Conservation (phyloP, 2,888 invertebrate genomes). For the Anthophora plumipes region DNA sequence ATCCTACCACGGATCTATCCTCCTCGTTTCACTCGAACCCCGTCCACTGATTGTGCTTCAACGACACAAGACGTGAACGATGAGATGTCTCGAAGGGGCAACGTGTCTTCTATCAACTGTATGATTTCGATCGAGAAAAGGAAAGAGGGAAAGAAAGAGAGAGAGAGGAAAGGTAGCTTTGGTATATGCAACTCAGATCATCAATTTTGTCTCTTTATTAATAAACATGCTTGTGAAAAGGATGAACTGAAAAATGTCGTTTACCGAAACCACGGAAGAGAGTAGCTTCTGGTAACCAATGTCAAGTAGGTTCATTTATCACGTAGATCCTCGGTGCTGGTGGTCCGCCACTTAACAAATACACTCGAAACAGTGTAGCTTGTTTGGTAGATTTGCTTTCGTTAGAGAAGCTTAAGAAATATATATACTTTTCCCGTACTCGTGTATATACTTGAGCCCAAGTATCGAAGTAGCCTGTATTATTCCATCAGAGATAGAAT, state of each 20-base stretch:
- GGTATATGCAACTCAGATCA: not conserved
- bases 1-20: constrained; percentile 70
- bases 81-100: constrained; percentile 4
- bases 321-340: constrained; percentile 38
- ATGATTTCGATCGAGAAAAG: too few species aligned
- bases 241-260: constrained; percentile 9
- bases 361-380: constrained; percentile 31
- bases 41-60: constrained; percentile 42
- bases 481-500: not conserved
- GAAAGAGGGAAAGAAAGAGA: too few species aligned
- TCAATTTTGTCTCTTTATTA: not conserved
- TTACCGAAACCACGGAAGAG: not conserved
- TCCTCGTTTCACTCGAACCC: constrained; percentile 68
- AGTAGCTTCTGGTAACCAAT: constrained; percentile 20
- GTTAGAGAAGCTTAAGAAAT: not conserved
- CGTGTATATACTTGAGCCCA: not conserved
- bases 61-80: constrained; percentile 16
- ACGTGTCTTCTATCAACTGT: not conserved
- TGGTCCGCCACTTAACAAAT: constrained; percentile 61
- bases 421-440: not conserved
- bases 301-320: constrained; percentile 57
- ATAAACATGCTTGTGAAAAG: not conserved
- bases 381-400: not conserved
- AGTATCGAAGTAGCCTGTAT: not conserved
- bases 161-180: not conserved